phyloP scores from a whole-genome alignment of 2,888 invertebrate genomes.

The Eilema caniola region DNA sequence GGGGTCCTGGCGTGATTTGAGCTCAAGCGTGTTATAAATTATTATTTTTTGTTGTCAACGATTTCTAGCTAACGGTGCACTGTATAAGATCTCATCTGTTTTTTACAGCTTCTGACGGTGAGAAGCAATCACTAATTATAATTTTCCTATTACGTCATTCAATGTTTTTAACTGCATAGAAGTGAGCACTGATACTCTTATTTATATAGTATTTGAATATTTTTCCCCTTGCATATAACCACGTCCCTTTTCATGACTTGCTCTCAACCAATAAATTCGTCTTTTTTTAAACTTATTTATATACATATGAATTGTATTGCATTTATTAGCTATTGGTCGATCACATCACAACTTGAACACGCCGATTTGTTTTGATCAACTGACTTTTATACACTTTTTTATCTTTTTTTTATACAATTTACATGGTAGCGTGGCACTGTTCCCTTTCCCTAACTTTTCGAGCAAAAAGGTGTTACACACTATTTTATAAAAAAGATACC shows the following conservation, averaged over 20 bases:
- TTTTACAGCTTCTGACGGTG: neutral
- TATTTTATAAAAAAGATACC: too few species aligned
- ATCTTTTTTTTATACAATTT: conserved; percentile 59
- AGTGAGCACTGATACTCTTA: too few species aligned
- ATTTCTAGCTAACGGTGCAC: neutral
- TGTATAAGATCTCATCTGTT: neutral
- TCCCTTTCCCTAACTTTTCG: neutral
- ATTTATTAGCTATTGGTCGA: neutral
- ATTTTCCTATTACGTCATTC: neutral
- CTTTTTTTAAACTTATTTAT: too few species aligned
- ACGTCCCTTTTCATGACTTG: neutral
- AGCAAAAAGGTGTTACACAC: neutral
- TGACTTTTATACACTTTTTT: conserved; percentile 37
- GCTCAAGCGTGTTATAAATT: conserved; percentile 5
- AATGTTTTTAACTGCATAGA: too few species aligned
- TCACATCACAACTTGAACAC: neutral
- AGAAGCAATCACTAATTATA: neutral
- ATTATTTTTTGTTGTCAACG: neutral
- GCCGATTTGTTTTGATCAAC: neutral
- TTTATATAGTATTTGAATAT: too few species aligned
- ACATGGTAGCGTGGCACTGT: conserved; percentile 40
- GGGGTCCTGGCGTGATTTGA: conserved; percentile 30
- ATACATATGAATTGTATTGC: neutral
- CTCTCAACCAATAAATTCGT: too few species aligned
- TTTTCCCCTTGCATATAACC: too few species aligned